A percentile compares a stretch with the other conserved stretches of the same genome.
Conservation (phyloP, 2,113 vertebrate species). For the Petrocephalus microphthalmus region DNA sequence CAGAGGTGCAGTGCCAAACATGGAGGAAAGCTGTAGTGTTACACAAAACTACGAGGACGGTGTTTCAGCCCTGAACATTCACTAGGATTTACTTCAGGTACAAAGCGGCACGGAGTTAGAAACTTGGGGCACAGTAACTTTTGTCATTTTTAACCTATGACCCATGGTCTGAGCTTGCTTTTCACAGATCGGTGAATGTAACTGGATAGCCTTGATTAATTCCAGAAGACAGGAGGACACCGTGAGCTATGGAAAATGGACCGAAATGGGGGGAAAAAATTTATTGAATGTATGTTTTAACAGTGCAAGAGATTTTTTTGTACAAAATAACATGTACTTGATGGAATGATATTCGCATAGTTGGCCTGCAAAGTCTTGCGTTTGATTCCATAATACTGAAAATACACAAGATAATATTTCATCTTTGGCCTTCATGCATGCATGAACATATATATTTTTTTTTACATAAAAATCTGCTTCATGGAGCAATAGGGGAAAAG, state of each 20-base stretch:
- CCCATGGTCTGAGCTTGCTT: background rate
- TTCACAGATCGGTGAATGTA: background rate
- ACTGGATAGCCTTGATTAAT: background rate
- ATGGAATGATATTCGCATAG: background rate
- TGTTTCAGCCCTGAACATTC: background rate
- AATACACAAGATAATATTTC: background rate
- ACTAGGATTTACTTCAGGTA: background rate
- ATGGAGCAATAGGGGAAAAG: background rate
- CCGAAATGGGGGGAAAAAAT: background rate
- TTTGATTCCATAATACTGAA: background rate
- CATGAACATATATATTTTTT: background rate
- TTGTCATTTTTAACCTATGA: background rate
- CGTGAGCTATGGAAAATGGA: background rate
- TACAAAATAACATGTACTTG: background rate
- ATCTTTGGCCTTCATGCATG: background rate
- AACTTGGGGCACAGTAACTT: background rate
- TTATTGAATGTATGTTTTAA: slow-evolving; percentile 1
- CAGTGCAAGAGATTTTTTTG: background rate
- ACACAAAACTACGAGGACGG: background rate
- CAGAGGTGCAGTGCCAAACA: background rate
- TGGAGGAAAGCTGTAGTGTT: background rate
- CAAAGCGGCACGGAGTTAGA: background rate
- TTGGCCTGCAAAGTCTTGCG: background rate
- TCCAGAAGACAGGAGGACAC: background rate
- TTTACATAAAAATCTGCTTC: background rate